phyloP scores from a whole-genome alignment of 2,888 invertebrate species.

The Pherbina coryleti region DNA sequence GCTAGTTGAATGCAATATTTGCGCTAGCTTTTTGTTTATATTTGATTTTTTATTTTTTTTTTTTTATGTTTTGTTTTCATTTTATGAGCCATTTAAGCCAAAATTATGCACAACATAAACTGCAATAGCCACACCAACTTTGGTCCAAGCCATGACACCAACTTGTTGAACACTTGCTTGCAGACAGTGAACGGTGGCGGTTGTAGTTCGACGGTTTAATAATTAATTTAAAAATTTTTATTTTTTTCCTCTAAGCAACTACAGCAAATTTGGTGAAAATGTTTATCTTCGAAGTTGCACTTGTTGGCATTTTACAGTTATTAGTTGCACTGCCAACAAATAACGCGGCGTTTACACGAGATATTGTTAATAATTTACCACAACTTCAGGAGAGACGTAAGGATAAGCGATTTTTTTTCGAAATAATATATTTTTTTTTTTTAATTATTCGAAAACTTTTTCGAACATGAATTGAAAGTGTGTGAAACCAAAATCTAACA shows the following conservation, averaged over 20 bases:
- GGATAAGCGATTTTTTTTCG: constrained; percentile 48
- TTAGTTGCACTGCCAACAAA: not conserved
- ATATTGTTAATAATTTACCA: constrained; percentile 67
- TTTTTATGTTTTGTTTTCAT: no score
- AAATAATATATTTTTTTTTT: no score
- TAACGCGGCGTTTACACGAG: constrained; percentile 57
- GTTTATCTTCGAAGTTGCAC: not conserved
- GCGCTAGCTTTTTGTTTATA: no score
- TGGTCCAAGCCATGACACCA: not conserved
- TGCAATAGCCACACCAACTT: no score
- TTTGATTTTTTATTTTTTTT: no score
- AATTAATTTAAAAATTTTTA: not conserved
- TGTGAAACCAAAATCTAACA: no score
- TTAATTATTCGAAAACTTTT: no score
- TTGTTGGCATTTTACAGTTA: not conserved
- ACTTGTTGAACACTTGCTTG: constrained; percentile 40
- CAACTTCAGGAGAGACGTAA: constrained; percentile 70
- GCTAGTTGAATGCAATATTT: not conserved
- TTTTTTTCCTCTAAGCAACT: not conserved
- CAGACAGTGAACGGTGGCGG: constrained; percentile 39
- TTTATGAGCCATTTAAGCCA: no score
- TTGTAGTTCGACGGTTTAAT: constrained; percentile 20
- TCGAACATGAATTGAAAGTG: no score
- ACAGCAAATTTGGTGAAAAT: not conserved
- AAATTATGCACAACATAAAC: no score